Conservation (phyloP, 2,888 invertebrate genomes). For the Xanthia togata region DNA sequence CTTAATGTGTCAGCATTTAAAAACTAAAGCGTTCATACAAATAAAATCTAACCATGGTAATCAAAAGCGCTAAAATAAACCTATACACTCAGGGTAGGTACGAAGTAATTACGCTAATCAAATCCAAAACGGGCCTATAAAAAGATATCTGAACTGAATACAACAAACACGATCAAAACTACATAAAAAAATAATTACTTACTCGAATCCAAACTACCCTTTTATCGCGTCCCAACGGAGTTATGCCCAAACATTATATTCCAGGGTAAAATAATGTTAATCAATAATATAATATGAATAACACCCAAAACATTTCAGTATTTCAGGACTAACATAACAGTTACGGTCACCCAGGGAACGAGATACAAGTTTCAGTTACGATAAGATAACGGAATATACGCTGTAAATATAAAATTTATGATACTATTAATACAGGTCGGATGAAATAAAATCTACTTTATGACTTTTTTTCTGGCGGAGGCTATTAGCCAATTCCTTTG, state of each 20-base stretch:
- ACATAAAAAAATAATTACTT: slow-evolving; percentile 35
- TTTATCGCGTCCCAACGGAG: slow-evolving; percentile 27
- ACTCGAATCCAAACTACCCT: slow-evolving; percentile 31
- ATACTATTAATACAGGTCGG: slow-evolving; percentile 58
- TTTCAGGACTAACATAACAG: slow-evolving; percentile 52
- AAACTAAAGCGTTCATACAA: not conserved
- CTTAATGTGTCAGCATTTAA: not conserved
- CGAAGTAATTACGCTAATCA: not conserved
- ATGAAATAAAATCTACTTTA: slow-evolving; percentile 53
- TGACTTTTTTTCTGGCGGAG: slow-evolving; percentile 47
- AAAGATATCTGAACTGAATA: slow-evolving; percentile 5
- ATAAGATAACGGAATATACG: slow-evolving; percentile 66
- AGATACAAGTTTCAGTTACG: slow-evolving; percentile 67
- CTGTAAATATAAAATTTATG: slow-evolving; percentile 71
- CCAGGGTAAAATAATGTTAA: slow-evolving; percentile 12
- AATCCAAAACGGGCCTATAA: not conserved
- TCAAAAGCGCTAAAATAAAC: not conserved
- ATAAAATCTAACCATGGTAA: not conserved
- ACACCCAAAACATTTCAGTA: slow-evolving; percentile 36
- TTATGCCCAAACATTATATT: slow-evolving; percentile 13
- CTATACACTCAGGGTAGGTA: not conserved
- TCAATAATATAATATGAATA: slow-evolving; percentile 45
- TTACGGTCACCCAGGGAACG: slow-evolving; percentile 64
- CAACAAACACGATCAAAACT: slow-evolving; percentile 28
- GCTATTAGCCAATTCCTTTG: slow-evolving; percentile 49